A percentile compares a stretch with the other conserved stretches of the same genome.
phyloP scores from a whole-genome alignment of 1,140 invertebrate species.

The Trichomalopsis sarcophagae region DNA sequence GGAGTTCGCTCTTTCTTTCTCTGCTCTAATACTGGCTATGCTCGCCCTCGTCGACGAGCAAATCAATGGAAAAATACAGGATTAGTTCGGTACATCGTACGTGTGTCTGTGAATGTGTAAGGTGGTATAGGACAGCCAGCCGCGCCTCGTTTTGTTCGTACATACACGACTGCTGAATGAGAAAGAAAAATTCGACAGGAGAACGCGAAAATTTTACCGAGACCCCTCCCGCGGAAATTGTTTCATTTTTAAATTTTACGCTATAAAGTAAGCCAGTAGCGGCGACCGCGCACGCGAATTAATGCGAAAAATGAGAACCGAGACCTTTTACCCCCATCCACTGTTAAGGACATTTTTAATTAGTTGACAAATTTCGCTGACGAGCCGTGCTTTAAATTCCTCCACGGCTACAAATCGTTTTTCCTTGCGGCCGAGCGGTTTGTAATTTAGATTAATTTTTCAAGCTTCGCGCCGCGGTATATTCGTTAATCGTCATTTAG shows the following conservation, averaged over 20 bases:
- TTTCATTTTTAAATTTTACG: conserved; percentile 34
- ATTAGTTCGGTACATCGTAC: conserved; percentile 60
- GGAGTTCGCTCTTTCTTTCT: conserved; percentile 11
- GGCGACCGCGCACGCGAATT: conserved; percentile 10
- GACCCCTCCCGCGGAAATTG: conserved; percentile 20
- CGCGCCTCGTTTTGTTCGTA: not conserved
- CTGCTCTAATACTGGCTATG: conserved; percentile 20
- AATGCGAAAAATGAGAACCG: conserved; percentile 46
- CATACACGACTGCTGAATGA: not conserved
- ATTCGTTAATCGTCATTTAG: not conserved
- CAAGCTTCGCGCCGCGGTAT: not conserved
- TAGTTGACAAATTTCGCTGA: conserved; percentile 47
- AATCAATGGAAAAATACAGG: conserved; percentile 72
- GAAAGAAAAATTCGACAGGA: not conserved
- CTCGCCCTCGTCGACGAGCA: conserved; percentile 54
- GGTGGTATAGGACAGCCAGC: not conserved
- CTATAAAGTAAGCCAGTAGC: conserved; percentile 26
- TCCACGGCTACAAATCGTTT: not conserved
- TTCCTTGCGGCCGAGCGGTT: not conserved
- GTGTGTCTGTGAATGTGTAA: conserved; percentile 29
- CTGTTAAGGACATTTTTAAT: conserved; percentile 45
- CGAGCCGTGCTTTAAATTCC: not conserved
- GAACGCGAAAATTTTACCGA: not conserved
- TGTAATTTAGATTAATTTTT: conserved; percentile 2
- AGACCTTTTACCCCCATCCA: not conserved